A percentile compares a stretch with the other conserved stretches of the same genome.
These are phyloP conservation scores for Ctenoplectra terminalis DNA, from an alignment of 1,140 invertebrate species.

Conservation along the genomic window DNA sequence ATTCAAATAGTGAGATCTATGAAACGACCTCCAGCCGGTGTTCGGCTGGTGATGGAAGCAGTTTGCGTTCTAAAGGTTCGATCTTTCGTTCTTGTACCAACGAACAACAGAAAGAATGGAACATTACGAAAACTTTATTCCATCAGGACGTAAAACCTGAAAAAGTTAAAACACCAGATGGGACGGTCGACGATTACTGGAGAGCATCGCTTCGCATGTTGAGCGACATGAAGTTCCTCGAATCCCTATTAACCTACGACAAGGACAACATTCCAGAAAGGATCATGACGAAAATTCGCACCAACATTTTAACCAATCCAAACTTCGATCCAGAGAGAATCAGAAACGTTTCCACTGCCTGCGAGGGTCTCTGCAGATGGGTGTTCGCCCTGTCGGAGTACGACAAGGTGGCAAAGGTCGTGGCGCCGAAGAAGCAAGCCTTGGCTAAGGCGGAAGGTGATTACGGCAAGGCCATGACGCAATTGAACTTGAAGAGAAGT, in stretches of 20 bases:
- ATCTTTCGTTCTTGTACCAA: not conserved
- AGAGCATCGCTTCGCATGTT: slow-evolving; percentile 94
- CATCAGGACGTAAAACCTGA: slow-evolving; percentile 91
- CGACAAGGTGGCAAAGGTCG: slow-evolving; percentile 95
- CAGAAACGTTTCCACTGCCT: slow-evolving; percentile 89
- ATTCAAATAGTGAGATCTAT: slow-evolving; percentile 98
- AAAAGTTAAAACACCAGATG: slow-evolving; percentile 47
- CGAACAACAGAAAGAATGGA: too few species aligned
- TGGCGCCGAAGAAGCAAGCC: slow-evolving; percentile 92
- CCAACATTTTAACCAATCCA: slow-evolving; percentile 91
- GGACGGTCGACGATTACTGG: slow-evolving; percentile 94
- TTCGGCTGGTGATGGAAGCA: slow-evolving; percentile 98
- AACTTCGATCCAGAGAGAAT: slow-evolving; percentile 97
- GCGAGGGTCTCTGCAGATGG: slow-evolving; percentile 94
- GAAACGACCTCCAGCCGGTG: slow-evolving; percentile 97
- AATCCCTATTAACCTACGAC: slow-evolving; percentile 92
- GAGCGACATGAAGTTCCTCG: slow-evolving; percentile 95
- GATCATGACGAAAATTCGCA: slow-evolving; percentile 92
- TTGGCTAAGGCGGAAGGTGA: slow-evolving; percentile 90
- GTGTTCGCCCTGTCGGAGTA: slow-evolving; percentile 95
- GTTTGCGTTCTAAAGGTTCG: slow-evolving; percentile 95
- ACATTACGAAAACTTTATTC: not conserved
- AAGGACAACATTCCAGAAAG: slow-evolving; percentile 94
- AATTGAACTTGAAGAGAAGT: slow-evolving; percentile 89
- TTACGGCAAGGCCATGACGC: slow-evolving; percentile 87